Conservation (phyloP, 2,888 invertebrate species). For the Dynastes maya region DNA sequence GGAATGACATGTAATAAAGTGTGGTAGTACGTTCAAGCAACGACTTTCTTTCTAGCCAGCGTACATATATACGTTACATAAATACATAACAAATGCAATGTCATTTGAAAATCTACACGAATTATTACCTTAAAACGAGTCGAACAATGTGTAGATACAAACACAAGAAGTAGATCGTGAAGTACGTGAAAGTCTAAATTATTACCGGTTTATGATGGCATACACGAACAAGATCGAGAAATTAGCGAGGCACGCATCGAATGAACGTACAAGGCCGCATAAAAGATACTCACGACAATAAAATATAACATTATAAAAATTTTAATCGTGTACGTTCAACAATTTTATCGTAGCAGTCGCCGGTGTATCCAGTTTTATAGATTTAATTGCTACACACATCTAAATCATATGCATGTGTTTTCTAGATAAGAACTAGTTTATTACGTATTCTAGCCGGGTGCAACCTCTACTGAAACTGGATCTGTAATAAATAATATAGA, state of each 20-base stretch:
- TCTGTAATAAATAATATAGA: slow-evolving; percentile 28
- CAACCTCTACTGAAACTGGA: slow-evolving; percentile 14
- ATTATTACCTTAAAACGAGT: not conserved
- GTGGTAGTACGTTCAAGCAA: not conserved
- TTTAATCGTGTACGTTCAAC: not conserved
- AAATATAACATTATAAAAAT: not conserved
- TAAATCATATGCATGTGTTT: slow-evolving; percentile 7
- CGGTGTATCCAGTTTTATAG: slow-evolving; percentile 9
- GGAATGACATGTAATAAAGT: slow-evolving; percentile 31
- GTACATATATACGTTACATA: not conserved
- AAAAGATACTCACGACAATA: not conserved
- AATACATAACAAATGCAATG: not conserved
- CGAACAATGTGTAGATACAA: slow-evolving; percentile 3
- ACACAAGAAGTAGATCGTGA: not conserved
- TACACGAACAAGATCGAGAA: slow-evolving; percentile 1
- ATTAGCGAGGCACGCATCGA: slow-evolving; percentile 10
- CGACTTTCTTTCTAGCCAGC: slow-evolving; percentile 11
- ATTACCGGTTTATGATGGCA: slow-evolving; percentile 7
- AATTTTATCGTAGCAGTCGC: not conserved
- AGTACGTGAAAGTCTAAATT: slow-evolving; percentile 27
- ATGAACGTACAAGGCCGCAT: not conserved
- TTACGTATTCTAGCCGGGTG: slow-evolving; percentile 4
- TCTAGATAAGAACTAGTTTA: slow-evolving; percentile 15
- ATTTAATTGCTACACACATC: slow-evolving; percentile 9
- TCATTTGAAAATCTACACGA: slow-evolving; percentile 20